Conservation (phyloP, 2,797 vertebrate genomes). For the Protonibea diacanthus region DNA sequence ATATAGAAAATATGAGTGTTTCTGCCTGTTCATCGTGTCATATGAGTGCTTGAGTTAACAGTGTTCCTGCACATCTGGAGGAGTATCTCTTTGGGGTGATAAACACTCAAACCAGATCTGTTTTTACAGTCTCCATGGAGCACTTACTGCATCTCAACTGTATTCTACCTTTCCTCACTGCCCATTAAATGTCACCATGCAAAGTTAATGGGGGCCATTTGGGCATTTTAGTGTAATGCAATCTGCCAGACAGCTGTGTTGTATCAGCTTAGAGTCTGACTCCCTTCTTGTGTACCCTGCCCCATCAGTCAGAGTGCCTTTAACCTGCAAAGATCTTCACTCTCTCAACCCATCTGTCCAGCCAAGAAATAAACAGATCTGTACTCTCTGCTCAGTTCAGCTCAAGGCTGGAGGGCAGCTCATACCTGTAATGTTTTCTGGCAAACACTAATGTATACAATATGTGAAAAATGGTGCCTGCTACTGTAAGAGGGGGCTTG, state of each 20-base stretch:
- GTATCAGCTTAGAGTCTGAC: conserved; percentile 47
- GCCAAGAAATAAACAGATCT: conserved; percentile 70
- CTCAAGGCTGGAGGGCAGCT: conserved; percentile 7
- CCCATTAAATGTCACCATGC: conserved; percentile 44
- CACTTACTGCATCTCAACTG: conserved; percentile 22
- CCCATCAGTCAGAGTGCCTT: conserved; percentile 48
- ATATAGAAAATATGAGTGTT: conserved; percentile 12
- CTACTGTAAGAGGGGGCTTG: conserved; percentile 38
- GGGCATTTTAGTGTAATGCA: conserved; percentile 43
- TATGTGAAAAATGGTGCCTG: conserved; percentile 56
- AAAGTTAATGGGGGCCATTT: conserved; percentile 27
- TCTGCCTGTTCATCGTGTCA: conserved; percentile 16
- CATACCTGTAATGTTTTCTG: conserved; percentile 52
- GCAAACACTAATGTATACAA: conserved; percentile 47
- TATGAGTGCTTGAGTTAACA: conserved; percentile 23
- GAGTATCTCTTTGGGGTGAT: conserved; percentile 27
- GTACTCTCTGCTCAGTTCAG: conserved; percentile 23
- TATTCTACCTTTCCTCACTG: conserved; percentile 40
- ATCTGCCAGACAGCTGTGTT: conserved; percentile 69
- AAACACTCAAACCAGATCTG: conserved; percentile 30
- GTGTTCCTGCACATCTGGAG: conserved; percentile 62
- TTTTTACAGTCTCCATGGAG: conserved; percentile 30
- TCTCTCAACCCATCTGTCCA: conserved; percentile 52
- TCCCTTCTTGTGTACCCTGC: conserved; percentile 17
- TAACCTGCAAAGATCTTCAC: conserved; percentile 49